Base-by-base conservation (phyloP, 2,113 vertebrate species). In the Channa argus region DNA sequence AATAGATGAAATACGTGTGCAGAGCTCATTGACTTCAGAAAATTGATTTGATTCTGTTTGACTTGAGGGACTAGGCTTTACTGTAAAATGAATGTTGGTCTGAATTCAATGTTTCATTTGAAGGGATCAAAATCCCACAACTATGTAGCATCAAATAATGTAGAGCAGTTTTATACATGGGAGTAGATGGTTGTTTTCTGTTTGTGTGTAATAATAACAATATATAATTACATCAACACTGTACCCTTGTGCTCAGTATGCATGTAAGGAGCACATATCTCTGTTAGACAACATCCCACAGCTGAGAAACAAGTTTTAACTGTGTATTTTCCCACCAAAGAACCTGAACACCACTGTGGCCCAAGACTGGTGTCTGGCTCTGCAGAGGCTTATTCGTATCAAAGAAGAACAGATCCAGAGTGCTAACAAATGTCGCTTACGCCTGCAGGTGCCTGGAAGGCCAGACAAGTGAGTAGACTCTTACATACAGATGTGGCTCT, bases 361-460 rank as follows among this genome's bases (percentile, higher is more conserved):
- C 1, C 97, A 98, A 74, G 98, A 99, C 88, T 99, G 98, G 97
- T 97, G 96, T 89, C 88, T 98, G 90, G 97, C 97, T 5, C 93
- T 99, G 81, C 97, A 98, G 94, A 94, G 96, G 85, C 95, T 99
- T 72, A 95, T 98, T 91, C 93, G 95, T 60, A 96, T 99, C 77
- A 99, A 99, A 89, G 97, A 99, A 69, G 98, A 97, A 60, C 96
- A 99, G 86, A 98, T 99, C 88, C 97, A 98, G 82, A 96, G 96
- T 0, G 97, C 97, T 74, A 99, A 99, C 95, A 99, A 97, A 84
- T 98, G 97, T 84, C 96, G 96, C 43, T 95, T 99, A 49, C 93
- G 96, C 33, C 95, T 99, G 58, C 95, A 97, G 90, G 94, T 99
- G 4, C 97, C 97, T 0, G 96, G 97, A 8, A 96, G 97, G 51